Percentiles rank a stretch among this genome's conserved stretches.
Conservation (phyloP, 2,113 vertebrate genomes). For the Microcebus tavaratra region DNA sequence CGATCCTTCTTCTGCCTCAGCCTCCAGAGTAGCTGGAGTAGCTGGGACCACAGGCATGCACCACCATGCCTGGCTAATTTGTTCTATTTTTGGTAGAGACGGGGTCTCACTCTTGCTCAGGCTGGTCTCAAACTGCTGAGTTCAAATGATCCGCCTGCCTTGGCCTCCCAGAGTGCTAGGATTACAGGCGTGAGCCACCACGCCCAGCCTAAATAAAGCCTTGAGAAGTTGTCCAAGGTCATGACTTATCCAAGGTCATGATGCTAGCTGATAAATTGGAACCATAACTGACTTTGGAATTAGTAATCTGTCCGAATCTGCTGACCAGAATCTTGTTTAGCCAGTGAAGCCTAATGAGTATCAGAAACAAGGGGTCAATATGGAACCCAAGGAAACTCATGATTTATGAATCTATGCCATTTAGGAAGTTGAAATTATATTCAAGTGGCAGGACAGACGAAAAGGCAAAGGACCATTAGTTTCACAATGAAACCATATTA, state of each 20-base stretch:
- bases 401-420: background rate
- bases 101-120: too few relatives aligned
- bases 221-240: background rate
- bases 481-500: constrained; percentile 34
- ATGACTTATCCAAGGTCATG: background rate
- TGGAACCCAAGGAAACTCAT: background rate
- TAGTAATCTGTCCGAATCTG: background rate
- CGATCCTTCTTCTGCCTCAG: too few relatives aligned
- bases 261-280: background rate
- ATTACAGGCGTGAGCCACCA: too few relatives aligned
- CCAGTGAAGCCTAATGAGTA: background rate
- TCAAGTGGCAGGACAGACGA: background rate
- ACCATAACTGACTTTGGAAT: background rate
- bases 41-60: too few relatives aligned
- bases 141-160: too few relatives aligned
- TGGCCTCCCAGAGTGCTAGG: too few relatives aligned
- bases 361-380: background rate
- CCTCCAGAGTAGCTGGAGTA: too few relatives aligned
- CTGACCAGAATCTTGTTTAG: background rate
- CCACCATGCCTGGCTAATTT: too few relatives aligned
- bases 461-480: background rate
- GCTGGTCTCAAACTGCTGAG: too few relatives aligned
- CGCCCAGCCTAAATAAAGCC: background rate
- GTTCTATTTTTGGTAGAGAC: too few relatives aligned
- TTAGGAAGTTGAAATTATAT: constrained; percentile 10